Evolutionary conservation across 23 tunicate species (phyloP), one percentile per base, ranked within the genome.

Genomic region (Ciona savignyi): DNA sequence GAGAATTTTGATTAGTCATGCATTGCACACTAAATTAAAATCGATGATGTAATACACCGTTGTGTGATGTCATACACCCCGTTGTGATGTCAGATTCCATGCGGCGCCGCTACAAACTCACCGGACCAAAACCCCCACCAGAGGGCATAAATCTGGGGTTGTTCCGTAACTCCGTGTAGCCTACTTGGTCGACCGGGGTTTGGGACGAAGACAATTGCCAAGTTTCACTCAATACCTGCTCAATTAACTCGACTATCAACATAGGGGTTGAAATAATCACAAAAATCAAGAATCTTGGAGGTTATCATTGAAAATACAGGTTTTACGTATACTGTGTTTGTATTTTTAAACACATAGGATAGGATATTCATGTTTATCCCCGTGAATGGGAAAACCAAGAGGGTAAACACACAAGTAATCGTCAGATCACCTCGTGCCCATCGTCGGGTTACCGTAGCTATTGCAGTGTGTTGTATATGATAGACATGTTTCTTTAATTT

Each of bases 51-150:
- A 4, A 23, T 63, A 30, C 33, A 30, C 33, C 29, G 29, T 29
- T 25, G 20, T 25, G 71, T 20, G 4, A 30, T 23, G 68, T 23
- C 4, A 9, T 21, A 23, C 22, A 3, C 33, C 29, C 33, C n/a
- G 20, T 4, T 11, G 71, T 22, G 71, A n/a, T n/a, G n/a, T 27
- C 6, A 27, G 4, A 29, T 2, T n/a, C 32, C 71, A 2, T n/a
- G 33, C 6, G 32, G 32, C 9, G 56, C 56, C 11, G 15, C 56
- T 42, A 42, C 56, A 30, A 23, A 78, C 97, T 90, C 77, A 90
- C 97, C 91, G 97, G 97, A 65, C 97, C 97, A 74, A 90, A 90
- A 23, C 97, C 97, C 19, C 97, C 97, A 27, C 97, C 97, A 33
- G 62, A n/a, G 19, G 96, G 89, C 56, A 60, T 56, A 73, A 73